A percentile compares a stretch with the other conserved stretches of the same genome.
phyloP scores from a whole-genome alignment of 2,113 vertebrate species.

The Sisor rabdophorus region DNA sequence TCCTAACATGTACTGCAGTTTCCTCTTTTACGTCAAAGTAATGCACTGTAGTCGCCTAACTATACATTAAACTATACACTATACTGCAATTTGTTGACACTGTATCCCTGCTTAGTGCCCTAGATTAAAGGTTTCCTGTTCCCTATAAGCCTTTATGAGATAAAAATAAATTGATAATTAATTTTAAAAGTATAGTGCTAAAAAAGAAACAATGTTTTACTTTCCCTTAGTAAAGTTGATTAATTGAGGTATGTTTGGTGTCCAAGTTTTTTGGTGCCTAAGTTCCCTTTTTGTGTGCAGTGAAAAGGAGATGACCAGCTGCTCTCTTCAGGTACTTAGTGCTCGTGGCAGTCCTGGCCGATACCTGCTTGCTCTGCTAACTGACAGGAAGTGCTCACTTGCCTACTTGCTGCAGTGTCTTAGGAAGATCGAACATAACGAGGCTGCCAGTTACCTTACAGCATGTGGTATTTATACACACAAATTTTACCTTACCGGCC shows the following conservation, averaged over 20 bases:
- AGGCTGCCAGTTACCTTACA: slow-evolving; percentile 69
- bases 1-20: too few relatives aligned
- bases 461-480: slow-evolving; percentile 55
- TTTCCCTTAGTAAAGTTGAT: too few relatives aligned
- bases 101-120: too few relatives aligned
- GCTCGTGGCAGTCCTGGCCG: slow-evolving; percentile 72
- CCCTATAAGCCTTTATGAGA: too few relatives aligned
- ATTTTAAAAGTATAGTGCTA: too few relatives aligned
- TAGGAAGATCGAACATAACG: slow-evolving; percentile 71
- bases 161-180: too few relatives aligned
- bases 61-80: too few relatives aligned
- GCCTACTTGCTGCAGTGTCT: slow-evolving; percentile 71
- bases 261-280: background rate
- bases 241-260: background rate
- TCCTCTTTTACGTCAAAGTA: too few relatives aligned
- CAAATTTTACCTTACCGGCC: background rate
- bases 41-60: too few relatives aligned
- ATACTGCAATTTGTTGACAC: too few relatives aligned
- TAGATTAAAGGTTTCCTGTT: too few relatives aligned
- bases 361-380: slow-evolving; percentile 68
- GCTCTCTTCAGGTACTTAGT: slow-evolving; percentile 77
- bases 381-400: slow-evolving; percentile 70
- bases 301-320: slow-evolving; percentile 75
- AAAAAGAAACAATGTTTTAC: too few relatives aligned
- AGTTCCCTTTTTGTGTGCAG: slow-evolving; percentile 54